Conservation (phyloP, 37 sponge, comb jelly and placozoan genomes). For the Halichondria panicea region DNA sequence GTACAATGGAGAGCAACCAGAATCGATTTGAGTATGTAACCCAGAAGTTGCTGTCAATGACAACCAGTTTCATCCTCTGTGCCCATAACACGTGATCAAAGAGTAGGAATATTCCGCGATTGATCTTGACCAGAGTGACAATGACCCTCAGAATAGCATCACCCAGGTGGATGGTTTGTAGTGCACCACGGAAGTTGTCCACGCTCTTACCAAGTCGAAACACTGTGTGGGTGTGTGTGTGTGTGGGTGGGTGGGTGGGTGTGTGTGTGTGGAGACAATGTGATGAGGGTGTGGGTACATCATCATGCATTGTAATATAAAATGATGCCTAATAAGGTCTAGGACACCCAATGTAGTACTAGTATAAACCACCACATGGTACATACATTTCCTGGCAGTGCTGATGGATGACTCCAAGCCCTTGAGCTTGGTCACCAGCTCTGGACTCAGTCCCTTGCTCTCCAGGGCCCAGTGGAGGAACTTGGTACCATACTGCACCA, state of each 20-base stretch:
- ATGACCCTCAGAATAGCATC: constrained; percentile 53
- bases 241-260: not conserved
- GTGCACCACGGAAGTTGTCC: constrained; percentile 57
- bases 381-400: constrained; percentile 76
- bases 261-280: not conserved
- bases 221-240: constrained; percentile 41
- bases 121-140: constrained; percentile 62
- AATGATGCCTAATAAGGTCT: no score
- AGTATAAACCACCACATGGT: no score
- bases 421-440: constrained; percentile 31
- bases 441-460: constrained; percentile 14
- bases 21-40: constrained; percentile 38
- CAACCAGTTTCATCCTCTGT: constrained; percentile 51
- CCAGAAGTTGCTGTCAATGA: constrained; percentile 45
- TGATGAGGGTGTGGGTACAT: not conserved
- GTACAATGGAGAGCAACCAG: constrained; percentile 61
- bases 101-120: constrained; percentile 67
- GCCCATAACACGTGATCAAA: constrained; percentile 81
- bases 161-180: constrained; percentile 63
- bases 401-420: constrained; percentile 59
- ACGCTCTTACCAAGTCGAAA: constrained; percentile 82
- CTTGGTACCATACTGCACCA: constrained; percentile 70
- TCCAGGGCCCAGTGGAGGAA: constrained; percentile 56
- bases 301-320: no score
- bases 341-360: no score